Percentiles rank a stretch among this genome's conserved stretches.
Conservation (phyloP, 2,888 invertebrate genomes). For the Selenia dentaria region DNA sequence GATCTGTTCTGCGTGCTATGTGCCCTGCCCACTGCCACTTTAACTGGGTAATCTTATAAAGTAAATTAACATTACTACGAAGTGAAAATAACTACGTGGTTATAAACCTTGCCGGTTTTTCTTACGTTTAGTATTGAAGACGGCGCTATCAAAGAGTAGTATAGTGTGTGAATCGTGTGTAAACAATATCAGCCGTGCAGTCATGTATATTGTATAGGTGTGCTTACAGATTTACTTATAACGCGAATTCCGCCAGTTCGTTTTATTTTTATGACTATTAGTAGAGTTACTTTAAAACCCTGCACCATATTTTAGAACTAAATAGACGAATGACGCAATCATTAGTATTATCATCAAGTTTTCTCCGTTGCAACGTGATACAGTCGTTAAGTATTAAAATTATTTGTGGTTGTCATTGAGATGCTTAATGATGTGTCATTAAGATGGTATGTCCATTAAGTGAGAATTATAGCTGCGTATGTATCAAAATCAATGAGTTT, state of each 20-base stretch:
- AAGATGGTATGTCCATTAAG: conserved; percentile 32
- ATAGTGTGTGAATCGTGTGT: too few relatives aligned
- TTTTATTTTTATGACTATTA: conserved; percentile 59
- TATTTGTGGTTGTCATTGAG: conserved; percentile 47
- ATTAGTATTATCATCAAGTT: conserved; percentile 19
- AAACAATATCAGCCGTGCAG: too few relatives aligned
- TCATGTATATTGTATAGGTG: neutral
- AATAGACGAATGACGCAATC: conserved; percentile 6
- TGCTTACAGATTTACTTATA: conserved; percentile 38
- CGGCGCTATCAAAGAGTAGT: too few relatives aligned
- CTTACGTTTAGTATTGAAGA: too few relatives aligned
- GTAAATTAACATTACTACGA: too few relatives aligned
- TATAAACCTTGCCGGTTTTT: too few relatives aligned
- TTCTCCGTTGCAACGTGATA: conserved; percentile 36
- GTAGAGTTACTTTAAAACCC: conserved; percentile 7
- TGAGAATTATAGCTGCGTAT: conserved; percentile 22
- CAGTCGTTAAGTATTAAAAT: conserved; percentile 45
- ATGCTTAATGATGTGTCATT: conserved; percentile 46
- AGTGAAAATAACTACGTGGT: too few relatives aligned
- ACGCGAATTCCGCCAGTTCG: conserved; percentile 51
- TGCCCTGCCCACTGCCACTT: too few relatives aligned
- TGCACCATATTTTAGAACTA: conserved; percentile 28
- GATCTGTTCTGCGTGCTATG: too few relatives aligned
- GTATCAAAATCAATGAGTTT: conserved; percentile 3
- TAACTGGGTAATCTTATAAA: too few relatives aligned